Base-by-base conservation (phyloP, 1,140 invertebrate species). In the Macrocentrus cingulum region DNA sequence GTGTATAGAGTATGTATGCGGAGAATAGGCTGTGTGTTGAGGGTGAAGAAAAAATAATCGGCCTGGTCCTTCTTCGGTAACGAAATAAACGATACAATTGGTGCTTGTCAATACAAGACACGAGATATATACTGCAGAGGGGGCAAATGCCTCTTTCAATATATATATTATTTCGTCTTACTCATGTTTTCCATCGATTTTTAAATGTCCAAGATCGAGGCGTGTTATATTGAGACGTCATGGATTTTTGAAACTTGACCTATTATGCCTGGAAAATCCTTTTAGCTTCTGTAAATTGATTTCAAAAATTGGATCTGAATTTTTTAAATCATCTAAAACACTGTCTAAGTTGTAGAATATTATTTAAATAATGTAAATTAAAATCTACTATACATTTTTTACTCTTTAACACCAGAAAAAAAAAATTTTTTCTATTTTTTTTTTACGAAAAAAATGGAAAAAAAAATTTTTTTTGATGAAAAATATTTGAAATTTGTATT, bases 251-350 rank as follows among this genome's bases (percentile, higher is more conserved):
- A 68, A 72, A 72, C 67, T 69, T 65, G 69, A 72, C 67, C 67
- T 63, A 67, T 70, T 69, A 72, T n/a, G n/a, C n/a, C n/a, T n/a
- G n/a, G 69, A 72, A 72, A 72, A 66, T 71, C 69, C 60, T 71
- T 66, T 62, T 22, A 53, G 15, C 11, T 44, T 55, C 8, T 36
- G 16, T 52, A 18, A 18, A 9, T 37, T 41, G 11, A 8, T 32
- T 16, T 52, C 36, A n/a, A n/a, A n/a, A n/a, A n/a, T n/a, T n/a
- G n/a, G n/a, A n/a, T n/a, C n/a, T n/a, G n/a, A n/a, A n/a, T n/a
- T n/a, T n/a, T n/a, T n/a, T n/a, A n/a, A n/a, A n/a, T n/a, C n/a
- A n/a, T n/a, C n/a, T n/a, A n/a, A n/a, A n/a, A n/a, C n/a, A n/a
- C n/a, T n/a, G n/a, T n/a, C n/a, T n/a, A n/a, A n/a, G n/a, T n/a